Base-by-base conservation (phyloP, 2,113 vertebrate genomes). In the Cranoglanis bouderius region DNA sequence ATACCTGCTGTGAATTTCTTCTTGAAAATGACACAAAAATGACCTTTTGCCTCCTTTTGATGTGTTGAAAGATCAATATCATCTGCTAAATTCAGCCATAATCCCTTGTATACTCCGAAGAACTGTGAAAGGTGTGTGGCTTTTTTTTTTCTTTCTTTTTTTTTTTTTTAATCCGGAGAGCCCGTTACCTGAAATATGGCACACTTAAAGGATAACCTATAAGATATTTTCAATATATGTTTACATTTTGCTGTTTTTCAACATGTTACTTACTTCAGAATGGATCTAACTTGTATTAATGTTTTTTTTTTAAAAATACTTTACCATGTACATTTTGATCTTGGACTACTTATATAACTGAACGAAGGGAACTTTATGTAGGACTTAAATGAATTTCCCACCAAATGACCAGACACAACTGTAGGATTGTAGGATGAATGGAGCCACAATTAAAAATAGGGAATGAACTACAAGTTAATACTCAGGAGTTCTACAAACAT, bases 261-360 rank as follows among this genome's bases (percentile, higher is more conserved):
- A 6, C 29, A 21, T 86, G n/a, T 78, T 49, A n/a, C 9, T 19
- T 63, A 35, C 63, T 89, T 82, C 63, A 82, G 59, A 86, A 65
- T 77, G 46, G 87, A 83, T 57, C 8, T 16, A 88, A 86, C 77
- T 57, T 61, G 14, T 72, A 65, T 82, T 38, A 83, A 78, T 85
- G 43, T 86, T 80, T 43, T 92, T 80, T 49, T 92, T 92, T 91
- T 90, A 72, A 77, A 14, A 13, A 72, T 72, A 32, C 21, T 16
- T 49, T 49, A n/a, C 6, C 86, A 9, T 19, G 82, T 49, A 53
- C 8, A 65, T 40, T 53, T 77, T 55, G 26, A 24, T 90, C 6
- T 35, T 82, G 0, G 21, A 43, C 81, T 82, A 40, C 43, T 49
- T 29, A 13, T 77, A 46, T 29, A 16, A 19, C 14, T 65, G 35